phyloP scores from a whole-genome alignment of 2,888 invertebrate species.

The Eristalinus aeneus region DNA sequence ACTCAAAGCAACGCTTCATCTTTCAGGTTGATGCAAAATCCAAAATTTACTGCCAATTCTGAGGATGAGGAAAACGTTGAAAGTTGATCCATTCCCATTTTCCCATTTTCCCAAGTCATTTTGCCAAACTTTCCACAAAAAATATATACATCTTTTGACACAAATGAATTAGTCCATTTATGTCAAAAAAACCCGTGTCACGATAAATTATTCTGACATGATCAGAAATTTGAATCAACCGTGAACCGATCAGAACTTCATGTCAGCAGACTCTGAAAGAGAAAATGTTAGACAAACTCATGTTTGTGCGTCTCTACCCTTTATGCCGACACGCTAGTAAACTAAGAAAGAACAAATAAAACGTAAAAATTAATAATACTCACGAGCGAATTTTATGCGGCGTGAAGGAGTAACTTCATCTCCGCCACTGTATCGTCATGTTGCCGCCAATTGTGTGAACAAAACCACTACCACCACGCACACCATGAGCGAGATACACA shows the following conservation, averaged over 20 bases:
- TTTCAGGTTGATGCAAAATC: too few relatives aligned
- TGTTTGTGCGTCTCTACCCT: background rate
- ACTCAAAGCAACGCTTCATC: too few relatives aligned
- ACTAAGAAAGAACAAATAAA: background rate
- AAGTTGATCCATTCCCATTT: too few relatives aligned
- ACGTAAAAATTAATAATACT: background rate
- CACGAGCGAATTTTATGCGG: background rate
- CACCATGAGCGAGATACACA: background rate
- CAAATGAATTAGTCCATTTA: background rate
- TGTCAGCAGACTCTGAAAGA: background rate
- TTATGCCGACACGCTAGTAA: background rate
- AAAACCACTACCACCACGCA: background rate
- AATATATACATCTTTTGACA: too few relatives aligned
- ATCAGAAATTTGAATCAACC: background rate
- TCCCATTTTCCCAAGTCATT: too few relatives aligned
- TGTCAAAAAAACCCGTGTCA: background rate
- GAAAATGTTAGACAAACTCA: background rate
- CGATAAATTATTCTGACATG: background rate
- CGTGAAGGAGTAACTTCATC: background rate
- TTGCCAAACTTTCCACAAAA: too few relatives aligned
- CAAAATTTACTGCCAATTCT: too few relatives aligned
- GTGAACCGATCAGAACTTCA: background rate
- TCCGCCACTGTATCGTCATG: conserved; percentile 35
- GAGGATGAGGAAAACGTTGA: too few relatives aligned
- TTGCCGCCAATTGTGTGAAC: background rate